A percentile compares a stretch with the other conserved stretches of the same genome.
phyloP scores from a whole-genome alignment of 2,888 invertebrate genomes.

The Stegophylla sp. region DNA sequence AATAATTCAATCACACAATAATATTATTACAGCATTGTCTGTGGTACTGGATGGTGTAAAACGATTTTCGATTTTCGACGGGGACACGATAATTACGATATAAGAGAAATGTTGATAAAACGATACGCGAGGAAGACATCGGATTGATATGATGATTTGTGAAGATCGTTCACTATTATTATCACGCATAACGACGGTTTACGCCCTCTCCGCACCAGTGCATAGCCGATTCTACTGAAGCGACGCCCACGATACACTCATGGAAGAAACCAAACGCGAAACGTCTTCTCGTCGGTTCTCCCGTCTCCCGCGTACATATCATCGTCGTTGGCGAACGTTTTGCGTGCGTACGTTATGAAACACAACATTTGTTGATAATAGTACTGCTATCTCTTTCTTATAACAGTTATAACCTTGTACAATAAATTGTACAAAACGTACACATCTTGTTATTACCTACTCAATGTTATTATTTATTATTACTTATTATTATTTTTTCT shows the following conservation, averaged over 20 bases:
- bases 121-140: neutral
- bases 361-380: no score
- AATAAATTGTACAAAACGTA: no score
- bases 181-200: conserved; percentile 17
- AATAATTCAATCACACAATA: neutral
- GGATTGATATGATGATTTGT: conserved; percentile 29
- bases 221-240: neutral
- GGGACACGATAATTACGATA: neutral
- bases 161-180: conserved; percentile 22
- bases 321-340: no score
- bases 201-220: conserved; percentile 11
- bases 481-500: no score
- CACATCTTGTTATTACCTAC: no score
- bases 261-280: conserved; percentile 41
- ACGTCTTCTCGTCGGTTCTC: neutral
- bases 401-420: no score
- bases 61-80: no score
- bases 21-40: neutral
- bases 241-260: neutral
- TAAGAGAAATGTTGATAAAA: conserved; percentile 7
- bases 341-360: no score
- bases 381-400: no score
- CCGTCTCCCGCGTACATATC: neutral
- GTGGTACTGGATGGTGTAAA: neutral
- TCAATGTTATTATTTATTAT: no score